A percentile compares a stretch with the other conserved stretches of the same genome.
Evolutionary conservation across 2,888 invertebrate genomes (phyloP).

Genomic region (Thereva nobilitata): DNA sequence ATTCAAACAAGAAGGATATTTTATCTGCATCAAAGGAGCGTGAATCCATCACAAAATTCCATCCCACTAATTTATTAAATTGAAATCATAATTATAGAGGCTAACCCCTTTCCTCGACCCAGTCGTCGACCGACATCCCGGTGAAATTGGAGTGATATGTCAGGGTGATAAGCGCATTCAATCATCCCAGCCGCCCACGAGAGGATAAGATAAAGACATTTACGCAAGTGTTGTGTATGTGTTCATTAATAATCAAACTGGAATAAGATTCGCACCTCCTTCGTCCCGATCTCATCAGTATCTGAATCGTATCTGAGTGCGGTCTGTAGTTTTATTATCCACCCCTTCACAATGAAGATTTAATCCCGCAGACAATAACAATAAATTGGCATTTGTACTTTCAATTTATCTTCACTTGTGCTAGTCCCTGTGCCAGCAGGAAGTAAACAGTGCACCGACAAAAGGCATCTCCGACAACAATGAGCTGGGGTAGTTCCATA

Average conservation of each 20-base stretch:
- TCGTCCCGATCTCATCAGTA: not conserved
- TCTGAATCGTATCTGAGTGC: constrained; percentile 3
- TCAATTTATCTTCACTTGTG: constrained; percentile 40
- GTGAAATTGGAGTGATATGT: constrained; percentile 14
- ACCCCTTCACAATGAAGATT: not conserved
- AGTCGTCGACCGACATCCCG: not conserved
- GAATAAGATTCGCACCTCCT: constrained; percentile 9
- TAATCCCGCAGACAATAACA: constrained; percentile 35
- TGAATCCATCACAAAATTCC: constrained; percentile 36
- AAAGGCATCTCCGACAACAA: not conserved
- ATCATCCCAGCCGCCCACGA: constrained; percentile 21
- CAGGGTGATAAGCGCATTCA: constrained; percentile 3
- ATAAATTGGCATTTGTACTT: constrained; percentile 42
- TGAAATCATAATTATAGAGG: constrained; percentile 39
- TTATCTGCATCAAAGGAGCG: not conserved
- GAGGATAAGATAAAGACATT: constrained; percentile 26
- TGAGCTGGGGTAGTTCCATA: not conserved
- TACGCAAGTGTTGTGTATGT: constrained; percentile 3
- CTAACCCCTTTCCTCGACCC: not conserved
- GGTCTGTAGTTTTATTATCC: not conserved
- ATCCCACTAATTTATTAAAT: constrained; percentile 38
- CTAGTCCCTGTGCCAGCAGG: not conserved
- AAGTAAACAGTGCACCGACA: not conserved
- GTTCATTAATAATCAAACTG: constrained; percentile 14
- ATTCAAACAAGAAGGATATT: not conserved